Conservation (phyloP, 2,113 vertebrate species). For the Sialia sialis region DNA sequence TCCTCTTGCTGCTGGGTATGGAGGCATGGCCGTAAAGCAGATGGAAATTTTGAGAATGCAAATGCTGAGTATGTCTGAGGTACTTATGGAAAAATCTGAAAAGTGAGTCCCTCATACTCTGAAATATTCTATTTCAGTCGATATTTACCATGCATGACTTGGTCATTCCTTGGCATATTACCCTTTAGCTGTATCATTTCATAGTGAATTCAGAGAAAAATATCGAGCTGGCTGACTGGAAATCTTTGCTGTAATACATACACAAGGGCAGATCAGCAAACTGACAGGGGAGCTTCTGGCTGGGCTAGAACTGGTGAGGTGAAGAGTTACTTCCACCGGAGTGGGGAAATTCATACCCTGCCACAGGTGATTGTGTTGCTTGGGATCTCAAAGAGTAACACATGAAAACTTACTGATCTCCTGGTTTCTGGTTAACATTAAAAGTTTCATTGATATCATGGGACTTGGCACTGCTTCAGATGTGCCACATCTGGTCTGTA, state of each 20-base stretch:
- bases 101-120: neutral
- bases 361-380: neutral
- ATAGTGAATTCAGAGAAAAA: neutral
- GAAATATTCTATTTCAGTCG: neutral
- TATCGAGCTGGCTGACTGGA: neutral
- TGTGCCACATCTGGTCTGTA: neutral
- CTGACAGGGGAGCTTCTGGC: neutral
- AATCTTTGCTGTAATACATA: neutral
- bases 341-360: neutral
- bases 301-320: neutral
- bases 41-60: neutral
- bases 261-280: neutral
- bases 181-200: neutral
- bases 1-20: neutral
- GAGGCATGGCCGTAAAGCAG: neutral
- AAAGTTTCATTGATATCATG: neutral
- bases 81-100: neutral
- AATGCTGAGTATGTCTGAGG: neutral
- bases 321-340: neutral
- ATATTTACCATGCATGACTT: neutral
- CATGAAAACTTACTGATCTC: neutral
- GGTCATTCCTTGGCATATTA: neutral
- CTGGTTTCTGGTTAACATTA: neutral
- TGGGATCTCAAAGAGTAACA: neutral
- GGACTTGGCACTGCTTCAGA: neutral